These are phyloP conservation scores for Rostratula benghalensis DNA, from an alignment of 2,113 vertebrate species.

Conservation along the genomic window DNA sequence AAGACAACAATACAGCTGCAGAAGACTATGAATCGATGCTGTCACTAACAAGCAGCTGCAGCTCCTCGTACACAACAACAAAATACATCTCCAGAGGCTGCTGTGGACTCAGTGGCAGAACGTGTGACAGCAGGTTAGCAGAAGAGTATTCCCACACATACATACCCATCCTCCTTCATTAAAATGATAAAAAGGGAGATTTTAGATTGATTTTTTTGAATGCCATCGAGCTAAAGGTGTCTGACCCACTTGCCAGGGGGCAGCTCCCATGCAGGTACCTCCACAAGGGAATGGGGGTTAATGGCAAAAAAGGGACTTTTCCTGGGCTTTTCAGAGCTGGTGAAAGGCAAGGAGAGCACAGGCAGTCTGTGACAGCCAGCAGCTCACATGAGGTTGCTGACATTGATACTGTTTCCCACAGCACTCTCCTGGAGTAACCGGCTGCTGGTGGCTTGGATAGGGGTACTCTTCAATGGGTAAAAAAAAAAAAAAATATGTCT, in stretches of 20 bases:
- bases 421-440: no score
- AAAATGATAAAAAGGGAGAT: background rate
- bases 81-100: background rate
- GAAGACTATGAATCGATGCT: fast-evolving
- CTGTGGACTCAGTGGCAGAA: background rate
- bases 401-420: no score
- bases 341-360: background rate
- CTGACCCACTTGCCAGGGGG: background rate
- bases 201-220: constrained; percentile 1
- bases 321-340: background rate
- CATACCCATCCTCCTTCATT: background rate
- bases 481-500: no score
- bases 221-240: background rate
- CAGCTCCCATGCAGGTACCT: background rate
- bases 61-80: background rate
- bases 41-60: background rate
- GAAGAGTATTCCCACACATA: background rate
- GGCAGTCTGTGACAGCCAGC: background rate
- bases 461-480: no score
- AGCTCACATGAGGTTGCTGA: background rate
- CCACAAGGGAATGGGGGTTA: background rate
- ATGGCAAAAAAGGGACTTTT: background rate
- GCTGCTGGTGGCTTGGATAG: no score
- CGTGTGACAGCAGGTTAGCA: background rate
- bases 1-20: background rate